Evolutionary conservation across 2,113 vertebrate species (phyloP), one percentile per base, ranked within the genome.

Genomic region (Irena cyanogastra): DNA sequence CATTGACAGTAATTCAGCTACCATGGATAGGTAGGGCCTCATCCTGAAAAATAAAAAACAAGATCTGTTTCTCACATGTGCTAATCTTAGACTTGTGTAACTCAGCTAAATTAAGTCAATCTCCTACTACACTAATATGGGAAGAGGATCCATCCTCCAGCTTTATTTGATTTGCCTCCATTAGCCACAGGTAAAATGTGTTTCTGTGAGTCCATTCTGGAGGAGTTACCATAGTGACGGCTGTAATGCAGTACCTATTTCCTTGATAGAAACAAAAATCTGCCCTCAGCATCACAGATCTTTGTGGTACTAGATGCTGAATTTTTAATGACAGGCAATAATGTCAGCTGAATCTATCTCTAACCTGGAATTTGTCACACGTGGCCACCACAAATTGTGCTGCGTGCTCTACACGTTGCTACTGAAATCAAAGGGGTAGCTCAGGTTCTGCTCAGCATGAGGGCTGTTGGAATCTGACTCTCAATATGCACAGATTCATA

Each of bases 201-300:
- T 86, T 83, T 68, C 69, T 47, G 9, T 35, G 79, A 95, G 82
- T 93, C 90, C 85, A 41, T 86, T 72, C 79, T 83, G 54, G 61
- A 82, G 35, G 68, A 92, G 94, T 97, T 96, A 64, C 93, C 92
- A 95, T 95, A 95, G 94, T 92, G 93, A 97, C 50, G 1, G 63
- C 59, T 79, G 21, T 76, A 95, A 85, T 54, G 66, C 54, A n/a
- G 27, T 65, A 54, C 78, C 70, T 87, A 76, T 93, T 87, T 95
- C 50, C 82, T 76, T 63, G 35, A 59, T 87, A 74, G 84, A 84
- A 91, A 53, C 61, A 94, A 95, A 96, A 94, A 79, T 85, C 57
- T 90, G 95, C 89, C 77, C 69, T 87, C 49, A 69, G 42, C 84
- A 87, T 76, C 66, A 27, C 63, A 69, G 78, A 82, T 85, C 41